Conservation (phyloP, 2,888 invertebrate species). For the Callinectes sapidus region DNA sequence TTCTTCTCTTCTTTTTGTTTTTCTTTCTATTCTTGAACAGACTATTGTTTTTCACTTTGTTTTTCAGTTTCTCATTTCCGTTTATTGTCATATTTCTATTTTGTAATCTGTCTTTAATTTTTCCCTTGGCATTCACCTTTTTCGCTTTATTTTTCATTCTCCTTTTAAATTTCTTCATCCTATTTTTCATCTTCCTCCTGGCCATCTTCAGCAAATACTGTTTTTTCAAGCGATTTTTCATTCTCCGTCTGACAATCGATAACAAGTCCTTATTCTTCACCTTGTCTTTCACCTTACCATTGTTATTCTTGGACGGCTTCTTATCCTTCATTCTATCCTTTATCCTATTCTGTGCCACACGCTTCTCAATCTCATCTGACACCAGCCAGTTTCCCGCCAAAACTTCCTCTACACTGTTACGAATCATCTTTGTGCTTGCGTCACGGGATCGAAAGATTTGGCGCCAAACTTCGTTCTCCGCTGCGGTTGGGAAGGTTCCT, state of each 20-base stretch:
- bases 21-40: neutral
- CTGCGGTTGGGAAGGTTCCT: slow-evolving; percentile 30
- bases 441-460: slow-evolving; percentile 39
- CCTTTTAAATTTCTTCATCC: neutral
- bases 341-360: neutral
- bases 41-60: neutral
- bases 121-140: neutral
- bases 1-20: neutral
- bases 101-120: neutral
- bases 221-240: neutral
- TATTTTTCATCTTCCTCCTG: neutral
- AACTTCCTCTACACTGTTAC: neutral
- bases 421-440: neutral
- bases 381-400: slow-evolving; percentile 39
- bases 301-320: neutral
- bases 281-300: neutral
- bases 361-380: slow-evolving; percentile 7
- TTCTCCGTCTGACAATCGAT: neutral
- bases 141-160: neutral
- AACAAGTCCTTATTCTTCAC: neutral
- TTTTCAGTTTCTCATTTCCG: neutral
- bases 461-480: slow-evolving; percentile 46
- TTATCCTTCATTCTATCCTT: neutral
- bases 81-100: neutral
- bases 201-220: neutral